Conservation (phyloP, 2,113 vertebrate species). For the Epinephelus cyanopodus region DNA sequence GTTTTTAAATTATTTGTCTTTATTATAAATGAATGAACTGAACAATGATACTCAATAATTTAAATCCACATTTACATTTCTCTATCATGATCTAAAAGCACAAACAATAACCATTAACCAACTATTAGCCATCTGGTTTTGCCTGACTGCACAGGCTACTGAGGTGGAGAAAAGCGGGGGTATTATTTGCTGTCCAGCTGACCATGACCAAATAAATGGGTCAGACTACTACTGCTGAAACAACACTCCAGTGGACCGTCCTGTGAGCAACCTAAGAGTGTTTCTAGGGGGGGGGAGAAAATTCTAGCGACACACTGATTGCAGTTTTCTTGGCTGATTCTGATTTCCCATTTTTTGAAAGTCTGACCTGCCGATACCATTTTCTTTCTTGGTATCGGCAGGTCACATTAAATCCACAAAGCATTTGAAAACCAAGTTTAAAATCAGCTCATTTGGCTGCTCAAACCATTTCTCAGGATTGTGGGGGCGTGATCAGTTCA, state of each 20-base stretch:
- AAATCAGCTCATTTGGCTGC: too few relatives aligned
- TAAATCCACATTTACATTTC: slow-evolving; percentile 23
- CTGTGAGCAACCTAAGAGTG: slow-evolving; percentile 73
- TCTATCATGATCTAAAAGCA: slow-evolving; percentile 3
- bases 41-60: slow-evolving; percentile 7
- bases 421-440: too few relatives aligned
- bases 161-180: slow-evolving; percentile 51
- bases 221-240: slow-evolving; percentile 69
- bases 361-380: too few relatives aligned
- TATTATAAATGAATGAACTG: not conserved
- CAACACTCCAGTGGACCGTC: slow-evolving; percentile 61
- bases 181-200: slow-evolving; percentile 75
- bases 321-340: too few relatives aligned
- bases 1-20: not conserved
- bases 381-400: too few relatives aligned
- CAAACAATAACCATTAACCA: slow-evolving; percentile 32
- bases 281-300: slow-evolving; percentile 62
- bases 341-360: too few relatives aligned
- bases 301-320: slow-evolving; percentile 53
- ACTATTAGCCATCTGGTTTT: slow-evolving; percentile 33
- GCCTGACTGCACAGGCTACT: slow-evolving; percentile 8
- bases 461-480: too few relatives aligned
- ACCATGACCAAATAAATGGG: slow-evolving; percentile 73
- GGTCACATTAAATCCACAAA: too few relatives aligned
- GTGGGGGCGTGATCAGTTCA: too few relatives aligned